Evolutionary conservation across 2,888 invertebrate genomes (phyloP).

Genomic region (Lydus trimaculatus): DNA sequence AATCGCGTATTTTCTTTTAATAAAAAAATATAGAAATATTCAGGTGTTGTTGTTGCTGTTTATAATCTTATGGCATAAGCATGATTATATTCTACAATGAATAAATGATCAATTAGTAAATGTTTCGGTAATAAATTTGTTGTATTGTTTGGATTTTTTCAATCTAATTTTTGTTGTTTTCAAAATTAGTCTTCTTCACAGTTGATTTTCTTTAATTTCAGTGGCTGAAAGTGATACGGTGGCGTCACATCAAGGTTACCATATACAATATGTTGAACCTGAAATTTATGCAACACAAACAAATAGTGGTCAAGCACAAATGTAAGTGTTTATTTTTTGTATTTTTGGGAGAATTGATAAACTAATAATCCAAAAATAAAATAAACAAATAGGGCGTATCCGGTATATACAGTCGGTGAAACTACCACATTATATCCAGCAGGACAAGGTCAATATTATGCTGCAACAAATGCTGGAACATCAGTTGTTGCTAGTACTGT

Average conservation of each 20-base stretch:
- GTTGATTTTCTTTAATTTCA: conserved; percentile 44
- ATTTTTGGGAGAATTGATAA: neutral
- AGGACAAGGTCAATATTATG: conserved; percentile 76
- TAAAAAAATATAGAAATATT: neutral
- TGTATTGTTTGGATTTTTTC: neutral
- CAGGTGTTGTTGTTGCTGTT: neutral
- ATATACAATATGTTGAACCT: conserved; percentile 79
- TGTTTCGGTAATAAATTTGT: neutral
- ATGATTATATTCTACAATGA: neutral
- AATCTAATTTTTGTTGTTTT: conserved; percentile 10
- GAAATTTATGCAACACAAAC: conserved; percentile 69
- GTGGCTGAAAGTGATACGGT: conserved; percentile 68
- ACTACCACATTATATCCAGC: conserved; percentile 64
- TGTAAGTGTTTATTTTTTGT: conserved; percentile 57
- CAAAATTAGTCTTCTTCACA: neutral
- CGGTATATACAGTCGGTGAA: conserved; percentile 79
- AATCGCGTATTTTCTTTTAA: neutral
- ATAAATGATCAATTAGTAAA: neutral
- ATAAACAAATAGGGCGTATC: conserved; percentile 68
- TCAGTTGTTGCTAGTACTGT: conserved; percentile 64
- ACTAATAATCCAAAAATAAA: neutral
- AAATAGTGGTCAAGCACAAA: conserved; percentile 66
- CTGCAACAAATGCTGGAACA: conserved; percentile 69
- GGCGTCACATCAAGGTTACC: conserved; percentile 67
- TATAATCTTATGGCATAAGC: neutral